These are phyloP conservation scores for Rhynchophorus ferrugineus DNA, from an alignment of 1,140 invertebrate genomes.

Conservation along the genomic window DNA sequence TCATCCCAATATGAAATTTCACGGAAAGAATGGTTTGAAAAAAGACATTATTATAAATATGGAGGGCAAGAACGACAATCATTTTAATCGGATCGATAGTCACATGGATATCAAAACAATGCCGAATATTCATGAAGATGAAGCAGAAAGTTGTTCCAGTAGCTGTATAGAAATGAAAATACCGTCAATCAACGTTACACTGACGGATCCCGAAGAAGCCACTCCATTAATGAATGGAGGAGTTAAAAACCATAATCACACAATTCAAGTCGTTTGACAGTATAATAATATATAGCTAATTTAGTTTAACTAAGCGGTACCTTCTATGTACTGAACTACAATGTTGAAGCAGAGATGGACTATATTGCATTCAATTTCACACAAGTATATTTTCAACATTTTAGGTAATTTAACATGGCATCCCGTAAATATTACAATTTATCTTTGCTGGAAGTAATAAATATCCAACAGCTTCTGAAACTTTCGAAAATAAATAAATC, in stretches of 20 bases:
- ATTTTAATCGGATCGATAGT: constrained; percentile 19
- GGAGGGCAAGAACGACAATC: constrained; percentile 7
- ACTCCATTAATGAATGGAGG: constrained; percentile 24
- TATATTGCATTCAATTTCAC: no score
- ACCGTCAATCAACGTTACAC: constrained; percentile 13
- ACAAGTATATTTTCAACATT: no score
- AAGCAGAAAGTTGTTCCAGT: constrained; percentile 17
- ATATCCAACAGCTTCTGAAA: no score
- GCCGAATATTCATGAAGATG: constrained; percentile 20
- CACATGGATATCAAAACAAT: constrained; percentile 20
- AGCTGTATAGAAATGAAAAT: constrained; percentile 22
- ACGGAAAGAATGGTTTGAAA: constrained; percentile 14
- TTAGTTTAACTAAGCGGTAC: no score
- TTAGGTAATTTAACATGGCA: no score
- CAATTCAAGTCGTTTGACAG: constrained; percentile 16
- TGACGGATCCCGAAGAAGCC: constrained; percentile 30
- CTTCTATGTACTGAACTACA: no score
- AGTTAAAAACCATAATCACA: constrained; percentile 11
- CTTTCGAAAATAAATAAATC: no score
- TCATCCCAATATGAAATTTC: constrained; percentile 18
- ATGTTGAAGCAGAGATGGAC: no score
- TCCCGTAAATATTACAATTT: no score
- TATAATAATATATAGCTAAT: no score
- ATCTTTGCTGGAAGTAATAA: no score
- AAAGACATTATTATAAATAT: constrained; percentile 13